phyloP scores from a whole-genome alignment of 2,888 invertebrate species.

The Cetonia aurata region DNA sequence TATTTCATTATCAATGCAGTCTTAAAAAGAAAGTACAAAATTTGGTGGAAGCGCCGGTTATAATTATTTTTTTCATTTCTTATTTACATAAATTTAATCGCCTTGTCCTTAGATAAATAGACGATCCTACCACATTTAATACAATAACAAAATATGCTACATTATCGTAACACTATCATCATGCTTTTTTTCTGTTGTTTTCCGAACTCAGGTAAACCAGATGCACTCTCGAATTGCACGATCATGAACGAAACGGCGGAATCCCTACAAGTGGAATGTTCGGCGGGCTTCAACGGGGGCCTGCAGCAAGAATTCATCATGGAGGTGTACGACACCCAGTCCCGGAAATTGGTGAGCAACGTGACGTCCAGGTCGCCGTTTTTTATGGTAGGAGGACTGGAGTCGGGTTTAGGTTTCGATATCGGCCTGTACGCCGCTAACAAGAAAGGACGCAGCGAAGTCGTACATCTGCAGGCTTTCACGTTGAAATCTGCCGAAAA shows the following conservation, averaged over 20 bases:
- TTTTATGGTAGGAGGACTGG: slow-evolving; percentile 76
- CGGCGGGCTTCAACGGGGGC: slow-evolving; percentile 83
- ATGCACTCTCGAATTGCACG: slow-evolving; percentile 79
- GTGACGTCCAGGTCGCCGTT: slow-evolving; percentile 72
- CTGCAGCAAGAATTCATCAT: slow-evolving; percentile 80
- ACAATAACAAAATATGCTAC: not conserved
- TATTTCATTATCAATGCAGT: no score
- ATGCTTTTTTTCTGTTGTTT: not conserved
- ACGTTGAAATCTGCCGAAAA: slow-evolving; percentile 81
- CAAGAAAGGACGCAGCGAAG: slow-evolving; percentile 78
- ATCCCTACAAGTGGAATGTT: slow-evolving; percentile 79
- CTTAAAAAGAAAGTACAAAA: no score
- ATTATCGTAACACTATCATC: not conserved
- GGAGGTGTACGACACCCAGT: slow-evolving; percentile 74
- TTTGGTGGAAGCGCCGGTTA: no score
- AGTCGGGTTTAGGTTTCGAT: slow-evolving; percentile 78
- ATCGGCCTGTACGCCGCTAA: slow-evolving; percentile 79
- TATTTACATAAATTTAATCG: no score
- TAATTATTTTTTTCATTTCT: no score
- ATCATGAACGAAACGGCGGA: slow-evolving; percentile 81
- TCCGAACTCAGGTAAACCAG: slow-evolving; percentile 75
- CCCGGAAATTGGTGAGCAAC: slow-evolving; percentile 70
- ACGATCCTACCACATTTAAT: no score
- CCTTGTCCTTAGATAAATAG: no score
- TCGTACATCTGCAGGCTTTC: slow-evolving; percentile 75